These are phyloP conservation scores for Punctoribates punctum DNA, from an alignment of 2,888 invertebrate genomes.

Conservation along the genomic window DNA sequence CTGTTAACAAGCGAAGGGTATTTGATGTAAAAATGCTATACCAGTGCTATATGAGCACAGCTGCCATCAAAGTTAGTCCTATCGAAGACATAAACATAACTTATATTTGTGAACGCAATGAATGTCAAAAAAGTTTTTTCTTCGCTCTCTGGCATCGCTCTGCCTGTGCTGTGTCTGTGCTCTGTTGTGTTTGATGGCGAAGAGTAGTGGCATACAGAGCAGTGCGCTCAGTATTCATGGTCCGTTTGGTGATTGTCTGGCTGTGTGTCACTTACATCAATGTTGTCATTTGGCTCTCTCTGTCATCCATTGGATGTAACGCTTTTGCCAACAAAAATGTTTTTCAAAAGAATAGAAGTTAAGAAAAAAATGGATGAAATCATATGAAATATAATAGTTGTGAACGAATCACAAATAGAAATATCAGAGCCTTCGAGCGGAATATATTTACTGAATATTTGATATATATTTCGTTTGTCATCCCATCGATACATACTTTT, in stretches of 20 bases:
- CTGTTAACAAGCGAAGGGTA: background rate
- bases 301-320: conserved; percentile 10
- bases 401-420: conserved; percentile 1
- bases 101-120: conserved; percentile 34
- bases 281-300: conserved; percentile 28
- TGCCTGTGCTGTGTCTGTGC: background rate
- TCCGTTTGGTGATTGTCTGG: conserved; percentile 22
- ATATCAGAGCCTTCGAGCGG: conserved; percentile 14
- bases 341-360: background rate
- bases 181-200: background rate
- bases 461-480: background rate
- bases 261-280: conserved; percentile 16
- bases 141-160: background rate
- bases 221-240: conserved; percentile 2
- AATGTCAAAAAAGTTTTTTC: conserved; percentile 28
- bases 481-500: background rate
- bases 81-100: conserved; percentile 30
- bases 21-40: conserved; percentile 13
- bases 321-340: conserved; percentile 30
- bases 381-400: background rate
- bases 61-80: conserved; percentile 16
- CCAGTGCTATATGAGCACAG: conserved; percentile 19
- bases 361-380: background rate
- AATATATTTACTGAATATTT: conserved; percentile 3
- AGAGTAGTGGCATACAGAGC: background rate